phyloP scores from a whole-genome alignment of 1,140 invertebrate species.

The Zelostemma sp. region DNA sequence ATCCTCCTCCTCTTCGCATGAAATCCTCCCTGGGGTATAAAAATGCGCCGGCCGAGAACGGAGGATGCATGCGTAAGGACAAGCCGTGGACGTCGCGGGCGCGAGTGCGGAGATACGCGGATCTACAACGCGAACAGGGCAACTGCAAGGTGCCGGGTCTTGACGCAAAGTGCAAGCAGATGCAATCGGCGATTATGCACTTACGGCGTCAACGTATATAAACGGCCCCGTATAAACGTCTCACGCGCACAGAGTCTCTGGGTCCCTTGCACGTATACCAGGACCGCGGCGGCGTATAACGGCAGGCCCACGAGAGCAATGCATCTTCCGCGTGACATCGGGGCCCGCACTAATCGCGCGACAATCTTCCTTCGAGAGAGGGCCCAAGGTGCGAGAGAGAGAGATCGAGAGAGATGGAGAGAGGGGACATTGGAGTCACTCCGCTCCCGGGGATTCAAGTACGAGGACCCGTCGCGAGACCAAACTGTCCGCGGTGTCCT shows the following conservation, averaged over 20 bases:
- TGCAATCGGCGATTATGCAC: slow-evolving; percentile 70
- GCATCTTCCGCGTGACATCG: slow-evolving; percentile 68
- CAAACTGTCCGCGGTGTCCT: slow-evolving; percentile 52
- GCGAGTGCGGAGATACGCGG: slow-evolving; percentile 36
- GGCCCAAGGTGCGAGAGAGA: slow-evolving; percentile 34
- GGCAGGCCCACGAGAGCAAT: slow-evolving; percentile 61
- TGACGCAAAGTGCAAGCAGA: slow-evolving; percentile 70
- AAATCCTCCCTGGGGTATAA: slow-evolving; percentile 3
- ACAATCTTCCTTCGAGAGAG: slow-evolving; percentile 64
- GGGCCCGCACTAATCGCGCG: slow-evolving; percentile 68
- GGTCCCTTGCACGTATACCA: slow-evolving; percentile 29
- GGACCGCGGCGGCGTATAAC: slow-evolving; percentile 47
- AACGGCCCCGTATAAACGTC: slow-evolving; percentile 52
- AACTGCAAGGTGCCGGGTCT: slow-evolving; percentile 60
- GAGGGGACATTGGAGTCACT: slow-evolving; percentile 16
- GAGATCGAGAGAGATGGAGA: slow-evolving; percentile 15
- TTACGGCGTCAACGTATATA: slow-evolving; percentile 68
- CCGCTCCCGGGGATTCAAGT: slow-evolving; percentile 33
- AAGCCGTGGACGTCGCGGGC: slow-evolving; percentile 29
- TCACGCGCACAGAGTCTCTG: slow-evolving; percentile 19
- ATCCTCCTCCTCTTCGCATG: slow-evolving; percentile 3
- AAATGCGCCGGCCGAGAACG: slow-evolving; percentile 12
- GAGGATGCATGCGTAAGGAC: slow-evolving; percentile 36
- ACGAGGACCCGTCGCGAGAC: slow-evolving; percentile 47
- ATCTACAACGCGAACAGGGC: slow-evolving; percentile 47